A percentile compares a stretch with the other conserved stretches of the same genome.
Conservation (phyloP, 2,888 invertebrate species). For the Coremacera marginata region DNA sequence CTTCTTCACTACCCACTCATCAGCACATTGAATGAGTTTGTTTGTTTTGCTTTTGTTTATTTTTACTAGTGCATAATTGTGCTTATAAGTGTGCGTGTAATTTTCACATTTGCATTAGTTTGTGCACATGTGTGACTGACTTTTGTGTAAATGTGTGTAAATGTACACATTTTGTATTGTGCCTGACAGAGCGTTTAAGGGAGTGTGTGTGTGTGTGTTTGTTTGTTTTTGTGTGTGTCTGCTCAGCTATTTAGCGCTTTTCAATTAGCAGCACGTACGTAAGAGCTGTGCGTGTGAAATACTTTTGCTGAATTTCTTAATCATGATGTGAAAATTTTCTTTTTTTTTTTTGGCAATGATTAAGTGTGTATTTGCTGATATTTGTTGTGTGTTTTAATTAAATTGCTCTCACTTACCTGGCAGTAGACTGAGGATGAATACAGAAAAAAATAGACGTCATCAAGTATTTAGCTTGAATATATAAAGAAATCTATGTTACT, state of each 20-base stretch:
- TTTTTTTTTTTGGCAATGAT: neutral
- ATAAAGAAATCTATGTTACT: no score
- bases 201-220: neutral
- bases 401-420: neutral
- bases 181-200: neutral
- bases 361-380: neutral
- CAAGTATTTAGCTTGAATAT: no score
- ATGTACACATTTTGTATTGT: no score
- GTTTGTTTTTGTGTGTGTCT: slow-evolving; percentile 26
- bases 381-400: neutral
- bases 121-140: neutral
- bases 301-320: slow-evolving; percentile 44
- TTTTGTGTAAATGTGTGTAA: neutral
- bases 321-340: neutral
- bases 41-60: neutral
- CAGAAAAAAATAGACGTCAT: neutral
- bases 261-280: slow-evolving; percentile 43
- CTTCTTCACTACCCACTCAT: neutral
- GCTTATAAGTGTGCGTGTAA: slow-evolving; percentile 48
- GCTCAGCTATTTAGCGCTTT: neutral
- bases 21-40: neutral
- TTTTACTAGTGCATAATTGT: slow-evolving; percentile 15
- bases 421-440: neutral
- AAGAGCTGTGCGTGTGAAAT: slow-evolving; percentile 43
- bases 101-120: slow-evolving; percentile 32